These are phyloP conservation scores for Dicyrtomina minuta DNA, from an alignment of 2,888 invertebrate genomes.

Conservation along the genomic window DNA sequence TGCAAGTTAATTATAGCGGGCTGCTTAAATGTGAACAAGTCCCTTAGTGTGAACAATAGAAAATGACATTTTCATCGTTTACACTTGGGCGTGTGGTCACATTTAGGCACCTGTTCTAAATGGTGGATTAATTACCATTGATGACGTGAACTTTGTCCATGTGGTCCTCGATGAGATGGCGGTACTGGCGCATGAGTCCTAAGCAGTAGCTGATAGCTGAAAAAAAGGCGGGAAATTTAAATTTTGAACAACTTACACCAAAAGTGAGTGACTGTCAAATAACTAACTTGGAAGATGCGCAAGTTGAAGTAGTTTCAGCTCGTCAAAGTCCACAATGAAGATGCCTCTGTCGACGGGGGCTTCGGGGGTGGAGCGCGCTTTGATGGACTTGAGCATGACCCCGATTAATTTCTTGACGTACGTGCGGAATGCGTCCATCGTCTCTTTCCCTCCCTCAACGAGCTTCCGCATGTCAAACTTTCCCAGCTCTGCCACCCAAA, in stretches of 20 bases:
- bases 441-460: background rate
- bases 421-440: background rate
- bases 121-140: background rate
- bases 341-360: background rate
- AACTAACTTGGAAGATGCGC: constrained; percentile 44
- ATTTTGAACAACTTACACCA: too few relatives aligned
- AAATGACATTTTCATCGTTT: too few relatives aligned
- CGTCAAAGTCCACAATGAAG: background rate
- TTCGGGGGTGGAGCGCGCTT: background rate
- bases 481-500: too few relatives aligned
- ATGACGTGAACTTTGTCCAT: background rate
- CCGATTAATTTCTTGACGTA: background rate
- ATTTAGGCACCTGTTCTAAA: too few relatives aligned
- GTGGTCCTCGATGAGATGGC: background rate
- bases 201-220: background rate
- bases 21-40: too few relatives aligned
- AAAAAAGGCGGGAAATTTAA: too few relatives aligned
- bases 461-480: too few relatives aligned
- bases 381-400: background rate
- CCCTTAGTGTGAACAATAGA: too few relatives aligned
- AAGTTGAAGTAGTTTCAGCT: background rate
- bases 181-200: background rate
- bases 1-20: too few relatives aligned
- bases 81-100: too few relatives aligned
- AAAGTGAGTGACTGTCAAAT: too few relatives aligned